phyloP scores from a whole-genome alignment of 2,113 vertebrate genomes.

The Gadus macrocephalus region DNA sequence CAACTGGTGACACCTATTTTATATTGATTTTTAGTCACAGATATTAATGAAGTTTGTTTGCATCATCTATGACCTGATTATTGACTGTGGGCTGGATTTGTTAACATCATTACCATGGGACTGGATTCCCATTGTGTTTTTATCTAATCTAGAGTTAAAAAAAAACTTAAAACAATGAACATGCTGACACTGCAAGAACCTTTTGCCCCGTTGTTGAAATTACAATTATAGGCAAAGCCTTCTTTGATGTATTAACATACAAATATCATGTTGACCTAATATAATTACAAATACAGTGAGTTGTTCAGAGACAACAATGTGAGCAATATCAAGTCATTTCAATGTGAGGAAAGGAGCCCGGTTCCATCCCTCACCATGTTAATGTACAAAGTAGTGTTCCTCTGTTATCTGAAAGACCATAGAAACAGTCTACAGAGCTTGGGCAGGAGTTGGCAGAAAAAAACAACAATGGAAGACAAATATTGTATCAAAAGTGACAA shows the following conservation, averaged over 20 bases:
- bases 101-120: conserved; percentile 4
- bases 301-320: no score
- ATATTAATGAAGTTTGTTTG: neutral
- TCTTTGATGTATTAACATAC: neutral
- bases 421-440: no score
- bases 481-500: no score
- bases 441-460: no score
- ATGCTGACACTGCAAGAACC: neutral
- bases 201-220: neutral
- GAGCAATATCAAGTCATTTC: no score
- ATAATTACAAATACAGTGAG: no score
- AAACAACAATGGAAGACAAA: no score
- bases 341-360: no score
- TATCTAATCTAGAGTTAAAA: conserved; percentile 19
- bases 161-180: neutral
- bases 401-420: no score
- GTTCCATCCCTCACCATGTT: no score
- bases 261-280: no score
- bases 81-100: conserved; percentile 22
- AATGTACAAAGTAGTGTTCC: no score
- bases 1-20: conserved; percentile 5
- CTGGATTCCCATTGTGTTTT: neutral
- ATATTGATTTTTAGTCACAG: conserved; percentile 12
- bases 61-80: conserved; percentile 2
- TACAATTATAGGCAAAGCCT: neutral